phyloP scores from a whole-genome alignment of 2,113 vertebrate species.

The Eulemur macaco region DNA sequence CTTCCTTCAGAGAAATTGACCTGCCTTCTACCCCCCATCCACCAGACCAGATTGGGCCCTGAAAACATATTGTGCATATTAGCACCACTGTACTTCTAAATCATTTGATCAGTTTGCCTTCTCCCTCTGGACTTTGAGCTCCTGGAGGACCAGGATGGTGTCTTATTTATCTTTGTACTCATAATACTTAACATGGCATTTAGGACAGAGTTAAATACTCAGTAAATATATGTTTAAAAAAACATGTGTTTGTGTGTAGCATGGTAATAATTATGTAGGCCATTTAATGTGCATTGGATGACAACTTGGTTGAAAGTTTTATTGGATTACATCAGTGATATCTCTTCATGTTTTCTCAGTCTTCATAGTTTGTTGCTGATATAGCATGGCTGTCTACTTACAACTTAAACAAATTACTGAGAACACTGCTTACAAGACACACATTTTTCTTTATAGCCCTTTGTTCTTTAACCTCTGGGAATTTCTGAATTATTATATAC shows the following conservation, averaged over 20 bases:
- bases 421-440: conserved; percentile 62
- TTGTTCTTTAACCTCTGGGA: conserved; percentile 48
- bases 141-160: neutral
- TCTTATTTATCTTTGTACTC: neutral
- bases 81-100: neutral
- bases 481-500: conserved; percentile 46
- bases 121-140: neutral
- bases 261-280: neutral
- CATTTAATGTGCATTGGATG: conserved; percentile 11
- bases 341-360: conserved; percentile 44
- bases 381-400: conserved; percentile 48
- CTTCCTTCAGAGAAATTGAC: neutral
- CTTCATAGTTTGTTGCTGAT: conserved; percentile 59
- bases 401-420: conserved; percentile 60
- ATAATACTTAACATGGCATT: neutral
- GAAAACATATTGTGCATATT: neutral
- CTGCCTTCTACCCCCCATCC: neutral
- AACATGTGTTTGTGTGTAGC: neutral
- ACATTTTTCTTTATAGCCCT: conserved; percentile 64
- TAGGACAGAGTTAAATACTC: neutral
- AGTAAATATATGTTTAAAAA: neutral
- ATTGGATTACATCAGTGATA: conserved; percentile 27
- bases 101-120: conserved; percentile 17
- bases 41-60: neutral
- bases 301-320: conserved; percentile 43